Conservation (phyloP, 2,797 vertebrate genomes). For the Xiphophorus birchmanni region DNA sequence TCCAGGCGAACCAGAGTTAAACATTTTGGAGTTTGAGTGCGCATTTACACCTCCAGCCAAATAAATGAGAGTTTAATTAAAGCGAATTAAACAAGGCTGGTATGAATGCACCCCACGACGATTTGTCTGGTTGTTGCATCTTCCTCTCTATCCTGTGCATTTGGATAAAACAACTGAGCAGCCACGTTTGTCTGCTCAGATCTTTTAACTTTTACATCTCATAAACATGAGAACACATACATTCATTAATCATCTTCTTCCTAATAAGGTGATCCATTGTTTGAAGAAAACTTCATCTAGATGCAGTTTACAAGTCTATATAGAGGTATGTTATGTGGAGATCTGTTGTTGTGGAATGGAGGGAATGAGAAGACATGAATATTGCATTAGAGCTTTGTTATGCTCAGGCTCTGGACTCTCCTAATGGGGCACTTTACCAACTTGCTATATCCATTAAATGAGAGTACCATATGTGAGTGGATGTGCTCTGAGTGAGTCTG, state of each 20-base stretch:
- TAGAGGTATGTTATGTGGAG: constrained; percentile 62
- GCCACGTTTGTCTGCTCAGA: constrained; percentile 21
- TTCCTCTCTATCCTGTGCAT: constrained; percentile 15
- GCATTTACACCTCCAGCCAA: too few species aligned
- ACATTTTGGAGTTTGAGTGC: too few species aligned
- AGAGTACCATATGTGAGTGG: constrained; percentile 62
- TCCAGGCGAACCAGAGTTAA: too few species aligned
- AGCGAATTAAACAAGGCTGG: too few species aligned
- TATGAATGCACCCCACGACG: background rate
- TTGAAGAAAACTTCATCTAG: constrained; percentile 38
- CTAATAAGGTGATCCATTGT: constrained; percentile 51
- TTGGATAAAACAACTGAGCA: constrained; percentile 31
- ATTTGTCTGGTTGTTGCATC: constrained; percentile 17
- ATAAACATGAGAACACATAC: constrained; percentile 50
- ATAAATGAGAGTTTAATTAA: too few species aligned
- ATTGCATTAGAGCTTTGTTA: constrained; percentile 89
- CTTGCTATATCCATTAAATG: constrained; percentile 82
- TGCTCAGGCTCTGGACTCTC: constrained; percentile 83
- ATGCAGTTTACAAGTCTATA: constrained; percentile 57
- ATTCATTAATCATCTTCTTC: constrained; percentile 51
- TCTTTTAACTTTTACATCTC: constrained; percentile 19
- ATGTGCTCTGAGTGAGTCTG: constrained; percentile 25
- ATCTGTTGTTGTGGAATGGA: constrained; percentile 72
- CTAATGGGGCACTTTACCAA: constrained; percentile 91
- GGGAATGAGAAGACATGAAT: constrained; percentile 85